Conservation (phyloP, 2,797 vertebrate genomes). For the Tarsius wallacei region DNA sequence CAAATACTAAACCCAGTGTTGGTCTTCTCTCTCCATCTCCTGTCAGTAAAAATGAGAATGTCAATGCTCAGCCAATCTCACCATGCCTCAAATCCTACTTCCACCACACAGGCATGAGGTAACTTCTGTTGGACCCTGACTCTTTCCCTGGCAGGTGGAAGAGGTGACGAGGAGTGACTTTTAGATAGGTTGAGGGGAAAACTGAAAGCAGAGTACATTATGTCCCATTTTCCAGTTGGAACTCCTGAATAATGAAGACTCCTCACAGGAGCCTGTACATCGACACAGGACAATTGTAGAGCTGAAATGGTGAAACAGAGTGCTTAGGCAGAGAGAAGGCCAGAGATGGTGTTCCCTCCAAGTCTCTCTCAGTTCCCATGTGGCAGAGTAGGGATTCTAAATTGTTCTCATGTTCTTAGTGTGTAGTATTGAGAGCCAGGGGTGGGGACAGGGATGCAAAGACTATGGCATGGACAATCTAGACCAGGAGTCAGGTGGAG, state of each 20-base stretch:
- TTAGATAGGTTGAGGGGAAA: not conserved
- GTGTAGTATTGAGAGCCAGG: not conserved
- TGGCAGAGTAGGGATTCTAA: not conserved
- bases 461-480: not conserved
- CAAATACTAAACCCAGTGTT: slow-evolving; percentile 4
- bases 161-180: not conserved
- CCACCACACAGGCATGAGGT: not conserved
- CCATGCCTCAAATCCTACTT: not conserved
- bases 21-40: not conserved
- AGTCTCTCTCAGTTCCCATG: slow-evolving; percentile 14
- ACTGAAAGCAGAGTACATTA: slow-evolving; percentile 33
- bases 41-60: not conserved
- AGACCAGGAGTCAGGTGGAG: not conserved
- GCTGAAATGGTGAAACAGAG: not conserved
- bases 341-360: not conserved
- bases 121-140: not conserved
- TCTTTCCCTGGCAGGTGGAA: slow-evolving; percentile 41
- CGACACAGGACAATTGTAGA: not conserved
- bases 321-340: slow-evolving; percentile 10
- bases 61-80: not conserved
- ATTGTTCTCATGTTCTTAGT: not conserved
- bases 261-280: not conserved
- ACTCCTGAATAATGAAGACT: not conserved
- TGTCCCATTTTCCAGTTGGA: slow-evolving; percentile 18
- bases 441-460: not conserved